These are phyloP conservation scores for Chlorops oryzae DNA, from an alignment of 1,140 invertebrate genomes.

Conservation along the genomic window DNA sequence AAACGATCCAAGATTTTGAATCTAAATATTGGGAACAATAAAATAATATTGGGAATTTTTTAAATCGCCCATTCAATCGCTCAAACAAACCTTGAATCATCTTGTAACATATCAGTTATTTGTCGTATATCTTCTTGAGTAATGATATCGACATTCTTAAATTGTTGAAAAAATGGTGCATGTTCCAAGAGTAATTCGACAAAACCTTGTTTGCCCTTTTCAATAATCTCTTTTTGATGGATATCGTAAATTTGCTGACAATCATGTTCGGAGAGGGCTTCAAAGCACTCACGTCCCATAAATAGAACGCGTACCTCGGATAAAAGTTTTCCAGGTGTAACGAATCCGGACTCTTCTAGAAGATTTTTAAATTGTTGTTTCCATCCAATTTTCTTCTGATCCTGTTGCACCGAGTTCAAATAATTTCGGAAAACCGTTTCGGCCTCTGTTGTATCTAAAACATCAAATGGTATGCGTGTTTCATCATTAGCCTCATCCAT, in stretches of 20 bases:
- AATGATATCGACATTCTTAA: constrained; percentile 85
- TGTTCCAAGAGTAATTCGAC: constrained; percentile 89
- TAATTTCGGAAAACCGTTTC: constrained; percentile 88
- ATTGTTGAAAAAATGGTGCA: constrained; percentile 90
- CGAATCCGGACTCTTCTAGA: constrained; percentile 89
- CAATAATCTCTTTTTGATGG: constrained; percentile 87
- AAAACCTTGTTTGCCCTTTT: constrained; percentile 87
- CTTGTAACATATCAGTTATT: constrained; percentile 84
- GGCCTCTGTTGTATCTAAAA: constrained; percentile 83
- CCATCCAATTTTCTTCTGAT: constrained; percentile 83
- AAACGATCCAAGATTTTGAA: constrained; percentile 88
- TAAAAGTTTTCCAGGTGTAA: constrained; percentile 86
- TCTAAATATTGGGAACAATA: constrained; percentile 48
- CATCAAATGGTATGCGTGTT: constrained; percentile 81
- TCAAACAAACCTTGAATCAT: constrained; percentile 72
- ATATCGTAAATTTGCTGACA: constrained; percentile 90
- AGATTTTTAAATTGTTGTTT: constrained; percentile 90
- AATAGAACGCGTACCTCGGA: constrained; percentile 89
- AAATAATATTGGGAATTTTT: neutral
- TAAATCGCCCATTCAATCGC: neutral
- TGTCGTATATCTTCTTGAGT: constrained; percentile 92
- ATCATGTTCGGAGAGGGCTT: constrained; percentile 82
- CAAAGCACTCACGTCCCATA: constrained; percentile 92
- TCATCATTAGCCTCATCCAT: constrained; percentile 62
- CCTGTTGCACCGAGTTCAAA: constrained; percentile 82